Conservation (phyloP, 2,888 invertebrate species). For the Acronicta aceris region DNA sequence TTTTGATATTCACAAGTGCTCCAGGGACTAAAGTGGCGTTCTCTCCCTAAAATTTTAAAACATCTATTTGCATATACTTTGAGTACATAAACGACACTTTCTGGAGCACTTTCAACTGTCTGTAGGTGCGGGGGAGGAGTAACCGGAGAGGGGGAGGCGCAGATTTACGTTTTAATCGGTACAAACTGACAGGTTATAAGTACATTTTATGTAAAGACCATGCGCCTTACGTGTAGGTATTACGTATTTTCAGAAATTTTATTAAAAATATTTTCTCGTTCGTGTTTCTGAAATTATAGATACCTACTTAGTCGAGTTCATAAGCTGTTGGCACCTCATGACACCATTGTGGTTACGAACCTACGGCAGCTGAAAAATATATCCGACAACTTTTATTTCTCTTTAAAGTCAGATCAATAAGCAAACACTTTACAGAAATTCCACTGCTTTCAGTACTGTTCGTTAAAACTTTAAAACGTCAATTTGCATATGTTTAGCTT, state of each 20-base stretch:
- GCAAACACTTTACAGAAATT: background rate
- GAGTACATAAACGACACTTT: slow-evolving; percentile 89
- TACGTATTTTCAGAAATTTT: too few relatives aligned
- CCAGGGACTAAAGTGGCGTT: slow-evolving; percentile 86
- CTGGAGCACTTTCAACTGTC: slow-evolving; percentile 80
- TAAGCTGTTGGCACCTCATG: too few relatives aligned
- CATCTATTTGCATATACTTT: slow-evolving; percentile 89
- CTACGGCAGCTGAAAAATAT: too few relatives aligned
- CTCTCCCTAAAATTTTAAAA: slow-evolving; percentile 89
- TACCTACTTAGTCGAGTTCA: too few relatives aligned
- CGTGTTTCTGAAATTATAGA: too few relatives aligned
- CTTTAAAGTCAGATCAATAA: background rate
- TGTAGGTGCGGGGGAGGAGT: slow-evolving; percentile 42
- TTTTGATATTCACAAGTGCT: slow-evolving; percentile 89
- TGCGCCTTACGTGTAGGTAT: too few relatives aligned
- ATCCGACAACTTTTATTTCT: too few relatives aligned
- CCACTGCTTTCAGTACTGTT: slow-evolving; percentile 9
- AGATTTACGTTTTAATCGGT: slow-evolving; percentile 52
- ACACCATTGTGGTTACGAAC: too few relatives aligned
- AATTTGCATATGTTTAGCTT: slow-evolving; percentile 83
- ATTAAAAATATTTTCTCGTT: too few relatives aligned
- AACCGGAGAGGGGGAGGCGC: slow-evolving; percentile 47
- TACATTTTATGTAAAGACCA: slow-evolving; percentile 1
- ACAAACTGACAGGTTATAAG: slow-evolving; percentile 38
- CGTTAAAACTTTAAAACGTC: slow-evolving; percentile 70